Base-by-base conservation (phyloP, 2,888 invertebrate species). In the Coelinius sp. region DNA sequence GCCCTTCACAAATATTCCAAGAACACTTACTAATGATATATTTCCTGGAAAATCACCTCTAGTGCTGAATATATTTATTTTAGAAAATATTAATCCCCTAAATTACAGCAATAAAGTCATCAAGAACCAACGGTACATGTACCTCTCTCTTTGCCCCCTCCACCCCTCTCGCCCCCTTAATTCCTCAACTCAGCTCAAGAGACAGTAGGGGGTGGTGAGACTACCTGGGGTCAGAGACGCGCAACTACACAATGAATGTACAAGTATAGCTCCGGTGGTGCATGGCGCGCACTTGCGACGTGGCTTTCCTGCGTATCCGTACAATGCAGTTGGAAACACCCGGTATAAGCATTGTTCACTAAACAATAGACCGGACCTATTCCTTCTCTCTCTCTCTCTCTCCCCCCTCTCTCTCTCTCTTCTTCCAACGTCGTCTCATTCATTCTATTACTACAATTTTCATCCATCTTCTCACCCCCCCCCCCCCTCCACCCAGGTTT, bases 351-450 rank as follows among this genome's bases (percentile, higher is more conserved):
- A 59, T 59, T 59, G 59, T 59, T 59, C 12, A 59, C 17, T 31
- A 35, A 59, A 59, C 59, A 59, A 59, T 59, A 27, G 27, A 59
- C 59, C 59, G 59, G 59, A 59, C 59, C 59, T 59, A 59, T 59
- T 59, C 20, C 59, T n/a, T 25, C 53, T 7, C 14, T 25, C n/a
- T n/a, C n/a, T n/a, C n/a, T n/a, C n/a, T n/a, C n/a, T n/a, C n/a
- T n/a, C n/a, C n/a, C n/a, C n/a, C n/a, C n/a, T n/a, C n/a, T n/a
- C n/a, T n/a, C n/a, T 3, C 27, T n/a, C 53, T n/a, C 27, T 24
- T 10, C 24, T 1, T 35, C 35, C 46, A 17, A 14, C 46, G 1
- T 8, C 20, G 46, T 49, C 59, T 59, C 59, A 35, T 59, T 17
- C 20, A 59, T 59, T 59, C 59, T 59, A 35, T 59, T 59, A 59